A percentile compares a stretch with the other conserved stretches of the same genome.
Conservation (phyloP, 2,797 vertebrate genomes). For the Margarornis squamiger region DNA sequence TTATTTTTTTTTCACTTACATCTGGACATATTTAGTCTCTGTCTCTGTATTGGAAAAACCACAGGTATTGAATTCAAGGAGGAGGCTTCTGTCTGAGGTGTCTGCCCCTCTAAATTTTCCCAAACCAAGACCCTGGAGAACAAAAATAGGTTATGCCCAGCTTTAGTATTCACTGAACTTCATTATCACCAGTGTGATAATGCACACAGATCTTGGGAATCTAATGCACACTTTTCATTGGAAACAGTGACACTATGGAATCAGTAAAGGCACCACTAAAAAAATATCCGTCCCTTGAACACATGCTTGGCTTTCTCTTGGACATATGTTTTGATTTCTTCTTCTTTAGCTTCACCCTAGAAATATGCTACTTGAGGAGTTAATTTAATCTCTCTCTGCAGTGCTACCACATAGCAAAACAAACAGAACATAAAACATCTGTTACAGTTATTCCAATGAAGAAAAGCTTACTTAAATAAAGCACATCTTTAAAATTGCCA, state of each 20-base stretch:
- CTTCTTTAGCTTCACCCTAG: not conserved
- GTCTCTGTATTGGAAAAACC: not conserved
- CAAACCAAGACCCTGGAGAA: not conserved
- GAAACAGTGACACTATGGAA: not conserved
- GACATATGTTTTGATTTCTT: not conserved
- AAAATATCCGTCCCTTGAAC: not conserved
- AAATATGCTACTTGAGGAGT: constrained; percentile 1
- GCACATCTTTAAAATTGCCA: constrained; percentile 42
- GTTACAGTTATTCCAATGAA: constrained; percentile 14
- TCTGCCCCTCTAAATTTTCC: not conserved
- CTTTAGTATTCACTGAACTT: not conserved
- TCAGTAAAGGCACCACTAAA: not conserved
- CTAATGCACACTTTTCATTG: not conserved
- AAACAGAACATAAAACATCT: constrained; percentile 50
- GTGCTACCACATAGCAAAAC: constrained; percentile 16
- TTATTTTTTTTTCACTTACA: not conserved
- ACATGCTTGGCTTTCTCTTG: not conserved
- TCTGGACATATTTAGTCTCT: not conserved
- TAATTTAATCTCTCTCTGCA: constrained; percentile 38
- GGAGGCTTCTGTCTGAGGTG: not conserved
- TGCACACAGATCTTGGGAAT: not conserved
- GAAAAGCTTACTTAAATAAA: constrained; percentile 56
- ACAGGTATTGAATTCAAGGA: not conserved
- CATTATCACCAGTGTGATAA: not conserved
- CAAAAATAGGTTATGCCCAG: not conserved